These are phyloP conservation scores for Nipponacmea schrenckii DNA, from an alignment of 2,888 invertebrate species.

Conservation along the genomic window DNA sequence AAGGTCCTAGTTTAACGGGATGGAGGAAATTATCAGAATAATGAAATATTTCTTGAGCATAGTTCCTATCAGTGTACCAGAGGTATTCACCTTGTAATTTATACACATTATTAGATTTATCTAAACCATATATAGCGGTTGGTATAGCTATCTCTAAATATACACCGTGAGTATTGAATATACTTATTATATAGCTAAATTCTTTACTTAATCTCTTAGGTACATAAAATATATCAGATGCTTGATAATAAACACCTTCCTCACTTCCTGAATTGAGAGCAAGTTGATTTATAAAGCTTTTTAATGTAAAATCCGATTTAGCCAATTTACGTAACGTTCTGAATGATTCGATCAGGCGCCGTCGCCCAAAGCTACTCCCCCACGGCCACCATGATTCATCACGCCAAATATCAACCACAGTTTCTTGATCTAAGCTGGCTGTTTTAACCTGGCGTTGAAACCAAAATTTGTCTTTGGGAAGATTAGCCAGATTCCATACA, in stretches of 20 bases:
- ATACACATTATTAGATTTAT: slow-evolving; percentile 1
- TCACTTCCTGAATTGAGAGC: slow-evolving; percentile 3
- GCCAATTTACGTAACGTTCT: background rate
- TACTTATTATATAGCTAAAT: slow-evolving; percentile 15
- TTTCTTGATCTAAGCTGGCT: slow-evolving; percentile 1
- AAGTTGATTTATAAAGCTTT: background rate
- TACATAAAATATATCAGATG: slow-evolving; percentile 23
- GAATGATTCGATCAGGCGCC: background rate
- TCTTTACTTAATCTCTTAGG: slow-evolving; percentile 7
- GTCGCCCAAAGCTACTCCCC: slow-evolving; percentile 1
- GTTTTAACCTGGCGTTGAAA: slow-evolving; percentile 13
- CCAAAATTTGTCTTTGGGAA: slow-evolving; percentile 20
- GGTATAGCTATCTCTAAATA: slow-evolving; percentile 21
- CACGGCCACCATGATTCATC: slow-evolving; percentile 23
- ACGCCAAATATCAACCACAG: slow-evolving; percentile 18
- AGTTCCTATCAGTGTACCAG: slow-evolving; percentile 16
- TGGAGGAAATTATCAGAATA: slow-evolving; percentile 16
- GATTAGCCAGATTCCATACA: slow-evolving; percentile 19
- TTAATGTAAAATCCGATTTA: background rate
- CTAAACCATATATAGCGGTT: slow-evolving; percentile 14
- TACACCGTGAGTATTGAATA: slow-evolving; percentile 10
- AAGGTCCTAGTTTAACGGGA: slow-evolving; percentile 10
- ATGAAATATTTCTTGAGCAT: slow-evolving; percentile 9
- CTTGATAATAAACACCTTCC: slow-evolving; percentile 20
- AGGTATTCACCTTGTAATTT: slow-evolving; percentile 20